Percentiles rank a stretch among this genome's conserved stretches.
Conservation (phyloP, 2,113 vertebrate genomes). For the Upupa epops region DNA sequence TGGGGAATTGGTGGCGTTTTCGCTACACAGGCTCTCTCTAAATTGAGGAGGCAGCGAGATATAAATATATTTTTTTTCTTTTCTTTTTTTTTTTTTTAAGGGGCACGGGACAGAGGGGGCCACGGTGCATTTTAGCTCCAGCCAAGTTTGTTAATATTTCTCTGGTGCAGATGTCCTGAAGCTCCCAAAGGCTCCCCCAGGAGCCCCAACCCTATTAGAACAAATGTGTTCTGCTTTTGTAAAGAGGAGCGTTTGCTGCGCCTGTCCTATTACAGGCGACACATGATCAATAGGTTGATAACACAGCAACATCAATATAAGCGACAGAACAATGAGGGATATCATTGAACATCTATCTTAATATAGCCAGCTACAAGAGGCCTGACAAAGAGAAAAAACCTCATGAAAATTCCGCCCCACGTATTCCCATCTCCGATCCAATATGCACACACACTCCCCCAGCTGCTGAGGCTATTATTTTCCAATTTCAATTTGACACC, state of each 20-base stretch:
- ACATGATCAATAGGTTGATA: slow-evolving; percentile 99
- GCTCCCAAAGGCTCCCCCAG: slow-evolving; percentile 89
- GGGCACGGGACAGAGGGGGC: slow-evolving; percentile 25
- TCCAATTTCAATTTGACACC: slow-evolving; percentile 99
- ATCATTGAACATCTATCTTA: slow-evolving; percentile 99
- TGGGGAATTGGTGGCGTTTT: slow-evolving; percentile 88
- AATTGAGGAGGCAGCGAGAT: slow-evolving; percentile 67
- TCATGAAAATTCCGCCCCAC: slow-evolving; percentile 99
- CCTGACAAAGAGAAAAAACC: slow-evolving; percentile 93
- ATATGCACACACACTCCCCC: slow-evolving; percentile 99
- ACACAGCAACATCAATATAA: slow-evolving; percentile 99
- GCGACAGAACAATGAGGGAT: slow-evolving; percentile 99
- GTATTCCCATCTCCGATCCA: slow-evolving; percentile 97
- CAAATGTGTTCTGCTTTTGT: slow-evolving; percentile 99
- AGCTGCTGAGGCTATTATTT: slow-evolving; percentile 99
- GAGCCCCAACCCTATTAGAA: slow-evolving; percentile 99
- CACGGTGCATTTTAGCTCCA: slow-evolving; percentile 79
- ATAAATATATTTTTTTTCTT: neutral
- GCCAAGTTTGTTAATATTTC: slow-evolving; percentile 94
- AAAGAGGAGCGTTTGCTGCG: slow-evolving; percentile 98
- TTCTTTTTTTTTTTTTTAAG: neutral
- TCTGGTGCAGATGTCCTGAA: slow-evolving; percentile 98
- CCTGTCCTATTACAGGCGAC: slow-evolving; percentile 99
- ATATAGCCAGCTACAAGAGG: slow-evolving; percentile 99
- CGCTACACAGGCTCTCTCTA: slow-evolving; percentile 77